phyloP scores from a whole-genome alignment of 2,113 vertebrate genomes.

The Salvator merianae region DNA sequence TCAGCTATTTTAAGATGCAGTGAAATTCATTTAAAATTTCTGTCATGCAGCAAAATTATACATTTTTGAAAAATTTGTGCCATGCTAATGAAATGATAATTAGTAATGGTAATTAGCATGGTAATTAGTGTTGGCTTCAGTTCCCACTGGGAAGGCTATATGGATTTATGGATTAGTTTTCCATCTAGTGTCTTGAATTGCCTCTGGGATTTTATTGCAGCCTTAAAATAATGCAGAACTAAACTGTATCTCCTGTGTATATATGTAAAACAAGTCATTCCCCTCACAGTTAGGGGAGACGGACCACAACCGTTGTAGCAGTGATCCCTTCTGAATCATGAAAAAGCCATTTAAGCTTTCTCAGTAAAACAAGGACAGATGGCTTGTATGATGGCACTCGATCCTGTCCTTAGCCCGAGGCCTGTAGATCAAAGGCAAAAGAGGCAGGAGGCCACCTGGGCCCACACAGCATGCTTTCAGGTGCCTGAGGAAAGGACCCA shows the following conservation, averaged over 20 bases:
- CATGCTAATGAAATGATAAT: slow-evolving; percentile 21
- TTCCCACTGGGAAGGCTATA: slow-evolving; percentile 13
- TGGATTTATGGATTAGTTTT: slow-evolving; percentile 29
- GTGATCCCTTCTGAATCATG: not conserved
- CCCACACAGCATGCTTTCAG: not conserved
- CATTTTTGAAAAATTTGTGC: not conserved
- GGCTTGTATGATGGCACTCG: not conserved
- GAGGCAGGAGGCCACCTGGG: not conserved
- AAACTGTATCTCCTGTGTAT: not conserved
- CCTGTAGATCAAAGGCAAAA: not conserved
- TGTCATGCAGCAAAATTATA: slow-evolving; percentile 5
- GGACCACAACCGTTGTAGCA: not conserved
- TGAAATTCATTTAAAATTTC: not conserved
- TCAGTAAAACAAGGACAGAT: not conserved
- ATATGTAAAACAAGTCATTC: not conserved
- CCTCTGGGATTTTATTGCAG: not conserved
- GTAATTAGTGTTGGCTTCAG: slow-evolving; percentile 9
- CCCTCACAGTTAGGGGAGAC: not conserved
- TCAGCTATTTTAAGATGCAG: not conserved
- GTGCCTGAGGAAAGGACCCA: not conserved
- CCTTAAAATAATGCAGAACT: not conserved
- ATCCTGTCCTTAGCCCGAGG: not conserved
- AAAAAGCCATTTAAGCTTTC: not conserved
- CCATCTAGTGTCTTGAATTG: not conserved
- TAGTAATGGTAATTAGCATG: slow-evolving; percentile 21